Evolutionary conservation across 2,888 invertebrate genomes (phyloP).

Genomic region (Sesia bembeciformis): DNA sequence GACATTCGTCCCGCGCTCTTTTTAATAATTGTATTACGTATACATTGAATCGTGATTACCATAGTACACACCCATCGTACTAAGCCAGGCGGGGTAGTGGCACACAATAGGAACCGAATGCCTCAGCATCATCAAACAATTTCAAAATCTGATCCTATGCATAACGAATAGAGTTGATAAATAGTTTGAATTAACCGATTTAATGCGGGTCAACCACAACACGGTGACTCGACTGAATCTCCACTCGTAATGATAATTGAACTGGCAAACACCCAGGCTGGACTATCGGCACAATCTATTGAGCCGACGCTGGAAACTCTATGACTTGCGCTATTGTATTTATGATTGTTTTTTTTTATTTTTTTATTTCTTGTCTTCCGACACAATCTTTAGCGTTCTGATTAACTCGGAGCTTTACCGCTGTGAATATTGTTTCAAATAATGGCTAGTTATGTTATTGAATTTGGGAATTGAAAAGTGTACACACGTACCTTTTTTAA

Average conservation of each 20-base stretch:
- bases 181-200: conserved; percentile 75
- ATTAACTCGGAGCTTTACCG: conserved; percentile 67
- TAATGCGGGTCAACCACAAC: conserved; percentile 73
- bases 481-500: conserved; percentile 6
- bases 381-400: conserved; percentile 73
- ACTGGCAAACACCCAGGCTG: conserved; percentile 72
- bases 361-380: conserved; percentile 60
- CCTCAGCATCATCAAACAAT: conserved; percentile 71
- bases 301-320: conserved; percentile 55
- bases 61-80: conserved; percentile 68
- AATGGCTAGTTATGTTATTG: conserved; percentile 37
- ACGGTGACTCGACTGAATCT: conserved; percentile 62
- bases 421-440: conserved; percentile 64
- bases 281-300: conserved; percentile 61
- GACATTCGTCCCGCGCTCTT: conserved; percentile 26
- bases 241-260: conserved; percentile 70
- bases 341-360: conserved; percentile 61
- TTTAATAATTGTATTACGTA: conserved; percentile 8
- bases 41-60: conserved; percentile 45
- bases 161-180: conserved; percentile 72
- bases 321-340: conserved; percentile 70
- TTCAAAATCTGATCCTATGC: conserved; percentile 71
- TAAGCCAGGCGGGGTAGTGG: conserved; percentile 47
- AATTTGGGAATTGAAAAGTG: conserved; percentile 27
- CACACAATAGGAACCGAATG: conserved; percentile 51